These are phyloP conservation scores for Trissolcus japonicus DNA, from an alignment of 2,888 invertebrate genomes.

Conservation along the genomic window DNA sequence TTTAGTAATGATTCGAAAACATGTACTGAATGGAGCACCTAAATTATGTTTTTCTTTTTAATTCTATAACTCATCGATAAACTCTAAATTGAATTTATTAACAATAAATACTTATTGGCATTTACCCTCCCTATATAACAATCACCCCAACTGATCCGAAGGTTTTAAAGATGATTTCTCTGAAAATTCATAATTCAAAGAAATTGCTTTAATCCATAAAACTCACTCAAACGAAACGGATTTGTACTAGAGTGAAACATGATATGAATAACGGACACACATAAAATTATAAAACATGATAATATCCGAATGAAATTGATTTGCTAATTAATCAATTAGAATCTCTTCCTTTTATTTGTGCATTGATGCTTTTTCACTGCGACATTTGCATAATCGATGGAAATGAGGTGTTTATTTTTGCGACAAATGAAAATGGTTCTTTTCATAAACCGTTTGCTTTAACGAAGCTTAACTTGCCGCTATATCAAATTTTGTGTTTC, in stretches of 20 bases:
- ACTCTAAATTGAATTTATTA: no score
- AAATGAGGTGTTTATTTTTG: conserved; percentile 15
- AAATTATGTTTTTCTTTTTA: no score
- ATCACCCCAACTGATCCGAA: no score
- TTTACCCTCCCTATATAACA: no score
- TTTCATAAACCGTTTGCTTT: conserved; percentile 4
- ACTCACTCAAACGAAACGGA: no score
- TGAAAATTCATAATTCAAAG: conserved; percentile 18
- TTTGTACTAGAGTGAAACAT: no score
- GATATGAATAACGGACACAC: conserved; percentile 13
- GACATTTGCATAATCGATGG: conserved; percentile 22
- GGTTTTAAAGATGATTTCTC: no score
- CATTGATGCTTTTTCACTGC: not conserved
- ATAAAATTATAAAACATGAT: conserved; percentile 9
- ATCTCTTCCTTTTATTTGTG: not conserved
- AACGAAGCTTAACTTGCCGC: conserved; percentile 27
- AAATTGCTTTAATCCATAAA: not conserved
- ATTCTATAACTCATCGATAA: no score
- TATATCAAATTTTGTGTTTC: conserved; percentile 20
- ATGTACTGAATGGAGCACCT: no score
- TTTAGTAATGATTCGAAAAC: no score
- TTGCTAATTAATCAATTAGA: conserved; percentile 16
- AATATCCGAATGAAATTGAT: conserved; percentile 21
- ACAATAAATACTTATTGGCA: no score
- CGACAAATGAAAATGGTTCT: not conserved